Conservation (phyloP, 1,140 invertebrate genomes). For the Bombus sylvicola region DNA sequence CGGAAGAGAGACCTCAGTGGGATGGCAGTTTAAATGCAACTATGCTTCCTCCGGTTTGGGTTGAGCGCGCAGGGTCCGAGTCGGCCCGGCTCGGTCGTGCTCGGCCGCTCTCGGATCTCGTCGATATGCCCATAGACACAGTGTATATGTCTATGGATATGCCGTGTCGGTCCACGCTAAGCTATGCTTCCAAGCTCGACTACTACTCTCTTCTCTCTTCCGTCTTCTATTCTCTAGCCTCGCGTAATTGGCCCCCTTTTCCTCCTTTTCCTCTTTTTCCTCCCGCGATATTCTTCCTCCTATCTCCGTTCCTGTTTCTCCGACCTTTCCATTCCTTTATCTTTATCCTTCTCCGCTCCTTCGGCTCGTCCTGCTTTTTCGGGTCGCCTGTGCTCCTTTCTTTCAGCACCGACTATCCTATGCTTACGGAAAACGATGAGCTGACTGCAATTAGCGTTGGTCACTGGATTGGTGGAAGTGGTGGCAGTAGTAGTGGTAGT, state of each 20-base stretch:
- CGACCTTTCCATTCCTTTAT: conserved; percentile 7
- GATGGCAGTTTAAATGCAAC: conserved; percentile 79
- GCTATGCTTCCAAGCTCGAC: conserved; percentile 14
- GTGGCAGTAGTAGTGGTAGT: conserved; percentile 2
- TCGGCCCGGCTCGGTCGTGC: conserved; percentile 71
- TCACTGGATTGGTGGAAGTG: conserved; percentile 13
- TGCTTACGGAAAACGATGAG: not conserved
- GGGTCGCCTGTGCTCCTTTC: not conserved
- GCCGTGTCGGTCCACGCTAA: conserved; percentile 65
- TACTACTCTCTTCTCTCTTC: not conserved
- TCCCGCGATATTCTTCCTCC: not conserved
- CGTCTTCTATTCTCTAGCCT: not conserved
- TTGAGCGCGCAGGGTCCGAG: conserved; percentile 76
- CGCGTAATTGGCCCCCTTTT: not conserved
- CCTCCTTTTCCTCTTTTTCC: not conserved
- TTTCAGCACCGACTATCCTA: not conserved
- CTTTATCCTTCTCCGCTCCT: not conserved
- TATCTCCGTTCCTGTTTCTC: conserved; percentile 27
- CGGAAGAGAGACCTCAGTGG: conserved; percentile 70
- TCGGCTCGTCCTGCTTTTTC: not conserved
- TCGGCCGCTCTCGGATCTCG: conserved; percentile 75
- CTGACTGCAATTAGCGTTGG: conserved; percentile 48
- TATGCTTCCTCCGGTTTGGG: conserved; percentile 76
- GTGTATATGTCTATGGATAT: conserved; percentile 78
- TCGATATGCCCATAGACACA: conserved; percentile 80